Conservation (phyloP, 2,113 vertebrate species). For the Callipepla californica region DNA sequence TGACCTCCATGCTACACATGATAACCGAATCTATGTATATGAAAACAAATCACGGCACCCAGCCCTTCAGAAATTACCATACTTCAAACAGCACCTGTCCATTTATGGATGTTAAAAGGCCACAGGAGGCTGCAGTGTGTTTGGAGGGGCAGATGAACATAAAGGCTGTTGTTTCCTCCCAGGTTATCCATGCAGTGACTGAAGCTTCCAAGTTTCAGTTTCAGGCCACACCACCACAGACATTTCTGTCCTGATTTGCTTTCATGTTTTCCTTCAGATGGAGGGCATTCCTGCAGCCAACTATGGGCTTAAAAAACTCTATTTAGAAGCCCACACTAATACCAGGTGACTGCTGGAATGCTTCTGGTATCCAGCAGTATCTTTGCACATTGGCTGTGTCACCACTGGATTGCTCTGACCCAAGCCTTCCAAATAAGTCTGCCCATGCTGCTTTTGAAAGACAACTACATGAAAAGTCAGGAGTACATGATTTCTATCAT, state of each 20-base stretch:
- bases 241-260: background rate
- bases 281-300: background rate
- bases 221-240: background rate
- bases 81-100: background rate
- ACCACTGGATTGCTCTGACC: background rate
- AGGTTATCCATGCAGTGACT: background rate
- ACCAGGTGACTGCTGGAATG: background rate
- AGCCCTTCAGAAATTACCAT: background rate
- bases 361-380: background rate
- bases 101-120: background rate
- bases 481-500: background rate
- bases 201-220: background rate
- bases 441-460: background rate
- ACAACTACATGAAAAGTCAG: background rate
- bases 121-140: background rate
- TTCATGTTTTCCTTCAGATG: background rate
- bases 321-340: background rate
- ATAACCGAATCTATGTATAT: background rate
- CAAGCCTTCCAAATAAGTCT: background rate
- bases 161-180: background rate
- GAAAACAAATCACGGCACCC: background rate
- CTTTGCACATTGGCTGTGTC: background rate
- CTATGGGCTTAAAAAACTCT: background rate
- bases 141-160: background rate
- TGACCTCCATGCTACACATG: background rate